Conservation (phyloP, 2,113 vertebrate genomes). For the Albula glossodonta region DNA sequence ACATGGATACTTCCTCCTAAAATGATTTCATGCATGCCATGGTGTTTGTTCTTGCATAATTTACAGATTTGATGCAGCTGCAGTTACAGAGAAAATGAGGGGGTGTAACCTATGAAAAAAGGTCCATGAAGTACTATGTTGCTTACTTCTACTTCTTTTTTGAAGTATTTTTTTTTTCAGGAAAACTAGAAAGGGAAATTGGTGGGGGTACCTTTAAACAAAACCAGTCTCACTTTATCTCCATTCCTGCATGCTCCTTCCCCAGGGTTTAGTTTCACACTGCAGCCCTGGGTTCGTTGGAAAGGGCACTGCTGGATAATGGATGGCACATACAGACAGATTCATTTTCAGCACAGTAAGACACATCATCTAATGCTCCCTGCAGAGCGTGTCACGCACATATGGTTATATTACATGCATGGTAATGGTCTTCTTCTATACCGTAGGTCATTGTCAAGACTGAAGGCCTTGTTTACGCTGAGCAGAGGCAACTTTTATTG, state of each 20-base stretch:
- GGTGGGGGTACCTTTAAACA: not conserved
- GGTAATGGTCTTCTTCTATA: too few relatives aligned
- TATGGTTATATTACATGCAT: not conserved
- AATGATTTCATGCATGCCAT: too few relatives aligned
- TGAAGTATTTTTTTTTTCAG: too few relatives aligned
- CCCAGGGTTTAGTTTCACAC: not conserved
- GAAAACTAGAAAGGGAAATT: not conserved
- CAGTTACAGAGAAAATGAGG: not conserved
- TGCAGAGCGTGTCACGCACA: not conserved
- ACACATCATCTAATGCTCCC: not conserved
- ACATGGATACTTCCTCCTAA: too few relatives aligned
- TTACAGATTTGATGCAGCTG: too few relatives aligned
- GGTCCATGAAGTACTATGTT: too few relatives aligned
- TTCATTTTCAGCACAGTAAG: not conserved
- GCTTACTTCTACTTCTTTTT: too few relatives aligned
- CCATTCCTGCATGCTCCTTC: not conserved
- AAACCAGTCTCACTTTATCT: not conserved
- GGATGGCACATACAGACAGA: not conserved
- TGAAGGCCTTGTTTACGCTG: too few relatives aligned
- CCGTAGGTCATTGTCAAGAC: too few relatives aligned
- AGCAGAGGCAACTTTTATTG: too few relatives aligned
- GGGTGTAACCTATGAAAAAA: not conserved
- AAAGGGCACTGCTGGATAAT: not conserved
- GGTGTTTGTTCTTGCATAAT: too few relatives aligned
- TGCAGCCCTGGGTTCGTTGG: not conserved